Conservation (phyloP, 2,797 vertebrate species). For the Alfaro cultratus region DNA sequence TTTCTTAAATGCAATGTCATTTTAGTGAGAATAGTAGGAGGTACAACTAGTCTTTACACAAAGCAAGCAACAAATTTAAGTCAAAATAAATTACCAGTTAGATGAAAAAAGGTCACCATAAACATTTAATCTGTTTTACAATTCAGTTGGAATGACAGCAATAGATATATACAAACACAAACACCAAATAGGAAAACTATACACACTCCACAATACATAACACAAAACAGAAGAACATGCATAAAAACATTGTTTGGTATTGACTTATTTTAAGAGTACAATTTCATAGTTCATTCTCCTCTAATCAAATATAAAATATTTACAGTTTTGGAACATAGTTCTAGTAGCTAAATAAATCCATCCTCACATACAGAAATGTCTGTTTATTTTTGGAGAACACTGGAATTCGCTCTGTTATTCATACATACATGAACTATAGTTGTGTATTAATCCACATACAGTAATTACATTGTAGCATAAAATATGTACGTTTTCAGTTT, state of each 20-base stretch:
- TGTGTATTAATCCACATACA: neutral
- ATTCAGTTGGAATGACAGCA: neutral
- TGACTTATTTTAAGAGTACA: neutral
- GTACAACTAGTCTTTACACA: neutral
- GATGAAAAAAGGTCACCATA: neutral
- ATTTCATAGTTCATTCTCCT: neutral
- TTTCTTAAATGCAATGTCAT: neutral
- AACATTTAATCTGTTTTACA: neutral
- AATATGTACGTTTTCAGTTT: neutral
- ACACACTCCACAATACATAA: neutral
- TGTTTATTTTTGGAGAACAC: neutral
- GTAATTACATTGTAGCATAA: neutral
- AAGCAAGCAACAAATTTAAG: neutral
- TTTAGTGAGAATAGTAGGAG: neutral
- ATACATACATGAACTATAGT: neutral
- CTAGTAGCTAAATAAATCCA: neutral
- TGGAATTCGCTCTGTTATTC: neutral
- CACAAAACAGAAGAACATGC: neutral
- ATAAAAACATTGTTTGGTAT: neutral
- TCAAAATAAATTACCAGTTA: neutral
- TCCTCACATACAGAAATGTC: neutral
- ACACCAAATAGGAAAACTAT: neutral
- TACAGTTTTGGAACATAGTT: neutral
- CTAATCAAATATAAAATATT: neutral
- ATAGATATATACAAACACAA: neutral